phyloP scores from a whole-genome alignment of 2,797 vertebrate species.

The Lerista edwardsae region DNA sequence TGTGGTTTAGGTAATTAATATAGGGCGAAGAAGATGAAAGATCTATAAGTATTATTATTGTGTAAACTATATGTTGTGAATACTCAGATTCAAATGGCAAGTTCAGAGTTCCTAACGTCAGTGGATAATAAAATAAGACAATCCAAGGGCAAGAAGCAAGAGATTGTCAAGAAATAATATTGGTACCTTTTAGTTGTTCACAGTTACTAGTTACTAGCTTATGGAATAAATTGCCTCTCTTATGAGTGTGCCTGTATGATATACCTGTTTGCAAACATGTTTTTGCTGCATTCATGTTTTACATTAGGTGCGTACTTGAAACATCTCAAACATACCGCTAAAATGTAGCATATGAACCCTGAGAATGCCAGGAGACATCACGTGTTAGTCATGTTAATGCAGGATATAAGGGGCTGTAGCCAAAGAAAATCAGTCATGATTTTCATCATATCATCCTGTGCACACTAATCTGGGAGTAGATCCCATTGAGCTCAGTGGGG shows the following conservation, averaged over 20 bases:
- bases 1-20: conserved; percentile 96
- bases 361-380: neutral
- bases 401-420: neutral
- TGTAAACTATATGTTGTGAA: conserved; percentile 84
- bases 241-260: neutral
- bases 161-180: conserved; percentile 63
- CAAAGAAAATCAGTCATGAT: neutral
- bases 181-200: conserved; percentile 57
- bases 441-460: too few species aligned
- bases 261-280: neutral
- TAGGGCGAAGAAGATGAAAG: conserved; percentile 84
- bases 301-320: neutral
- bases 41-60: conserved; percentile 90
- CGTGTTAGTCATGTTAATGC: neutral
- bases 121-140: conserved; percentile 64
- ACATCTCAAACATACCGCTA: neutral
- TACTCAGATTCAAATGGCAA: conserved; percentile 81
- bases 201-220: conserved; percentile 49
- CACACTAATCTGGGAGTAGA: too few species aligned
- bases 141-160: conserved; percentile 63
- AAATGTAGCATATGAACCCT: too few species aligned
- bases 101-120: conserved; percentile 68
- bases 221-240: neutral
- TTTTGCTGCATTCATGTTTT: neutral
- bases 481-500: too few species aligned